Base-by-base conservation (phyloP, 2,113 vertebrate species). In the Cinclus cinclus region DNA sequence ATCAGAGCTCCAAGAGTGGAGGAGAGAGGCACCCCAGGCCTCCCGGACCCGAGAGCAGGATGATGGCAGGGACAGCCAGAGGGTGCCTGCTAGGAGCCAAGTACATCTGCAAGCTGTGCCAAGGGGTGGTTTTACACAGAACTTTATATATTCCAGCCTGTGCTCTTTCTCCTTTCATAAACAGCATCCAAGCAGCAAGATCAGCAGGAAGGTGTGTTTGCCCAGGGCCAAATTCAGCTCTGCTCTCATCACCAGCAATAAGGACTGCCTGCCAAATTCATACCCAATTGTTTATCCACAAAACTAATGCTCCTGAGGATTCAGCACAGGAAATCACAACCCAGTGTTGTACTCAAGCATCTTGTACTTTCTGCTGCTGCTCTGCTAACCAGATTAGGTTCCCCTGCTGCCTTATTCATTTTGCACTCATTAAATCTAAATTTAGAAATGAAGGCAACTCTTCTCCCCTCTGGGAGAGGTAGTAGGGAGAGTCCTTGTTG, bases 391-490 rank as follows among this genome's bases (percentile, higher is more conserved):
- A 84, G 79, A 93, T 93, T 92, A 84, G 87, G 59, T 91, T 88
- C 76, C 74, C 86, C 78, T 78, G 70, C 58, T 96, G 82, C 90
- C 86, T 93, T 83, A 94, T 92, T 96, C 83, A 82, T 95, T 88
- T 41, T 69, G 28, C 42, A 27, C 70, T 93, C 95, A 94, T 94
- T 95, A 91, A 84, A 86, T 84, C 84, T 95, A 95, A 89, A 96
- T 96, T 94, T 94, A 96, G 94, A 89, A 90, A 70, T 1, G 64
- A 91, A 97, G 85, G 59, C 39, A 91, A 85, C 62, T 77, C 70
- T 70, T 87, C 62, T 96, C 33, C 71, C 85, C 89, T 93, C 80
- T 69, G 91, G 92, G 88, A 64, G 75, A 62, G 62, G 74, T 87
- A 71, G n/a, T 56, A 75, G 52, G 83, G 89, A 71, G 73, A 92